phyloP scores from a whole-genome alignment of 2,888 invertebrate genomes.

The Calliphora vomitoria region DNA sequence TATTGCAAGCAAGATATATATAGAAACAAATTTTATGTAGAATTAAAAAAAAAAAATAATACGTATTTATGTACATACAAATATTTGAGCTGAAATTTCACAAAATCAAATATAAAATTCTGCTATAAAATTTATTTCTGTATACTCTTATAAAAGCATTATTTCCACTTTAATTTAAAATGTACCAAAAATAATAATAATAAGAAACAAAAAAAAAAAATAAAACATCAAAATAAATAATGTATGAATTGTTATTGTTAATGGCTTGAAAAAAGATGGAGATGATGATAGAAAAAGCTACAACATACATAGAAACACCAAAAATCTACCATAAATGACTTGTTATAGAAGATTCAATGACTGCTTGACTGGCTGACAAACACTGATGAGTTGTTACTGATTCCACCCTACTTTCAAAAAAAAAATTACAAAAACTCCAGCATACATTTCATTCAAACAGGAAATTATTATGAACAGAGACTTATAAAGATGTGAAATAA shows the following conservation, averaged over 20 bases:
- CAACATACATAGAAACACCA: background rate
- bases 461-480: slow-evolving; percentile 54
- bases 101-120: background rate
- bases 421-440: slow-evolving; percentile 4
- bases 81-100: too few species aligned
- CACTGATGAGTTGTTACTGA: slow-evolving; percentile 23
- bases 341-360: slow-evolving; percentile 34
- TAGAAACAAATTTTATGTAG: too few species aligned
- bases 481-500: slow-evolving; percentile 32
- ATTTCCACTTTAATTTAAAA: slow-evolving; percentile 27
- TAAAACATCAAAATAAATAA: slow-evolving; percentile 63
- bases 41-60: too few species aligned
- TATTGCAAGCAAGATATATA: too few species aligned
- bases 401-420: background rate
- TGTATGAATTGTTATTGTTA: slow-evolving; percentile 56
- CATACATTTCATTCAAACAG: slow-evolving; percentile 34
- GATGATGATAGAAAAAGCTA: slow-evolving; percentile 24
- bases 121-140: background rate
- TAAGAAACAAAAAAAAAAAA: slow-evolving; percentile 32
- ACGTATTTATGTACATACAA: too few species aligned
- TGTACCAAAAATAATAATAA: slow-evolving; percentile 27
- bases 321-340: slow-evolving; percentile 43
- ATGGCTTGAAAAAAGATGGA: slow-evolving; percentile 20
- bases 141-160: background rate
- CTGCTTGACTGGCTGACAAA: slow-evolving; percentile 41